Conservation (phyloP, 2,113 vertebrate genomes). For the Ailurus styani region DNA sequence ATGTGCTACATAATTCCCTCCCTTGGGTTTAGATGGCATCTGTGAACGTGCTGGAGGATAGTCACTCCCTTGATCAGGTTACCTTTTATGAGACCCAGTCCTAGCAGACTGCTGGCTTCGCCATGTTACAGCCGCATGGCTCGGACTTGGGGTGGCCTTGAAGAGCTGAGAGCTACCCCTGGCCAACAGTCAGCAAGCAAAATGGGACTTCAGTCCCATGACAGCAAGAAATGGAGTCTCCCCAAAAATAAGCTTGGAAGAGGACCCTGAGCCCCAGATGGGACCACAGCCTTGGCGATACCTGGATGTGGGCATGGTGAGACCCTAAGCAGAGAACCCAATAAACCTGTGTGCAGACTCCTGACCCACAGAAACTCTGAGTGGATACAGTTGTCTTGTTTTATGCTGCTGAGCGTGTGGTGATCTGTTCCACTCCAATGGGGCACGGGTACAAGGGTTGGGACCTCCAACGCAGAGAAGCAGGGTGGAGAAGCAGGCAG, state of each 20-base stretch:
- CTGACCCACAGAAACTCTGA: neutral
- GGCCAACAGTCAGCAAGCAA: neutral
- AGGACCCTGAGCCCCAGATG: neutral
- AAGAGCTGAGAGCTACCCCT: neutral
- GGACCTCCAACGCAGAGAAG: neutral
- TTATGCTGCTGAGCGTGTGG: neutral
- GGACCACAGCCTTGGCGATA: neutral
- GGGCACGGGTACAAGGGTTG: neutral
- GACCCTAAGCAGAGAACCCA: neutral
- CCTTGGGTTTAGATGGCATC: too few relatives aligned
- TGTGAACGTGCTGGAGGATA: accelerated
- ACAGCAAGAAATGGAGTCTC: neutral
- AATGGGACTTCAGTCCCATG: neutral
- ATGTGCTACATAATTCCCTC: neutral
- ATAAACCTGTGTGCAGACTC: neutral
- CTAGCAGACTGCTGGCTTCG: neutral
- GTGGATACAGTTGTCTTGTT: neutral
- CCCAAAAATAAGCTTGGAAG: too few relatives aligned
- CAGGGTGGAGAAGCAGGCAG: neutral
- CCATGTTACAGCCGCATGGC: neutral
- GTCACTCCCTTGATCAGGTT: neutral
- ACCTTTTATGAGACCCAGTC: neutral
- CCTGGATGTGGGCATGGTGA: neutral
- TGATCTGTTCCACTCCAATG: accelerated
- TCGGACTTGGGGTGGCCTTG: neutral